These are phyloP conservation scores for Ibidorhyncha struthersii DNA, from an alignment of 2,113 vertebrate genomes.

Conservation along the genomic window DNA sequence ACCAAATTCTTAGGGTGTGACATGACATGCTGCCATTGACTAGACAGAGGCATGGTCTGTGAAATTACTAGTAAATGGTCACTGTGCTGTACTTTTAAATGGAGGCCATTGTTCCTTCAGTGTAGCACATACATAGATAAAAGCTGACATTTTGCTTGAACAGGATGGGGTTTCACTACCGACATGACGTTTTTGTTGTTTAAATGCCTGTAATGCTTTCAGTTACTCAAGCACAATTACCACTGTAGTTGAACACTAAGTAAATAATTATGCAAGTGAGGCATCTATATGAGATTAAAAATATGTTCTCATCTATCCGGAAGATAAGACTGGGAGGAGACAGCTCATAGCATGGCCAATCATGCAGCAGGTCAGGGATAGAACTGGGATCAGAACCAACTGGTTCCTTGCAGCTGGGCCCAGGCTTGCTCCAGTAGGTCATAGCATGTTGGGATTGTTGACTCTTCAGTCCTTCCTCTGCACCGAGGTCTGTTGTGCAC, in stretches of 20 bases:
- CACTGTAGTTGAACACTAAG: not conserved
- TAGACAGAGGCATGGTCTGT: not conserved
- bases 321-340: not conserved
- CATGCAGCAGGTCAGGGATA: not conserved
- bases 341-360: not conserved
- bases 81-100: not conserved
- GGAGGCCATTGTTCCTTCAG: not conserved
- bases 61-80: not conserved
- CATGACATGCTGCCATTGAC: not conserved
- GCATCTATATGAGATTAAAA: not conserved
- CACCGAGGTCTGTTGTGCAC: not conserved
- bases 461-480: not conserved
- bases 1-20: not conserved
- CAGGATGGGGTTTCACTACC: not conserved
- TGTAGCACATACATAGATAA: not conserved
- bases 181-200: not conserved
- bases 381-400: not conserved
- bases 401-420: not conserved
- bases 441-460: fast-evolving
- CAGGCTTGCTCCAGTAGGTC: not conserved
- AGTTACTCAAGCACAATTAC: not conserved
- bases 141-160: not conserved
- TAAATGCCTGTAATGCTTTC: not conserved
- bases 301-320: not conserved
- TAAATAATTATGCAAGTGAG: constrained; percentile 5